Evolutionary conservation across 1,140 invertebrate genomes (phyloP).

Genomic region (Venturia canescens): DNA sequence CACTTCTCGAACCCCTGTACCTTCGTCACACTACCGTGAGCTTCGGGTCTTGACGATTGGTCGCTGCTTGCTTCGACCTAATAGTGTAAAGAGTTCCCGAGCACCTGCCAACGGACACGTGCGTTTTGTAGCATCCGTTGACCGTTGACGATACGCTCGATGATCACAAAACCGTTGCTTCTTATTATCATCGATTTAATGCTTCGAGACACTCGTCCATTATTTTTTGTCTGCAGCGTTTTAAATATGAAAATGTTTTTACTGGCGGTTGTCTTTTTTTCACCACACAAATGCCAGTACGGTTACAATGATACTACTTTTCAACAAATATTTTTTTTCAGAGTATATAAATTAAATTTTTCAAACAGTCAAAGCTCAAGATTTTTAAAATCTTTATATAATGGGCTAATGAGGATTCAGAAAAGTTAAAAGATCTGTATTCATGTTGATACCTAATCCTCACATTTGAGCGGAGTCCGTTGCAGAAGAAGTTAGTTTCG

Average conservation of each 20-base stretch:
- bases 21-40: constrained; percentile 54
- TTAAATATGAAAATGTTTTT: constrained; percentile 12
- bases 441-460: neutral
- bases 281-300: too few relatives aligned
- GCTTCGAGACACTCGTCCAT: constrained; percentile 13
- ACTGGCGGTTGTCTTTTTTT: neutral
- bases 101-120: constrained; percentile 53
- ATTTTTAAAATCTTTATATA: neutral
- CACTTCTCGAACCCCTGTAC: neutral
- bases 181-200: constrained; percentile 39
- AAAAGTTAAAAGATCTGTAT: neutral
- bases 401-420: neutral
- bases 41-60: constrained; percentile 37
- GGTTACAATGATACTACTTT: too few relatives aligned
- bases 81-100: constrained; percentile 31
- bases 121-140: constrained; percentile 50
- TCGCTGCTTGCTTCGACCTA: constrained; percentile 18
- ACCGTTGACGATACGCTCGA: constrained; percentile 54
- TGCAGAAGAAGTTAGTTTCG: constrained; percentile 4
- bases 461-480: neutral
- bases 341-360: too few relatives aligned
- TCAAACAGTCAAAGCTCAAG: neutral
- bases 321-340: constrained; percentile 13
- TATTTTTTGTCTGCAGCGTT: constrained; percentile 13
- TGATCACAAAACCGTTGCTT: constrained; percentile 50